Conservation (phyloP, 2,797 vertebrate species). For the Neostethus bicornis region DNA sequence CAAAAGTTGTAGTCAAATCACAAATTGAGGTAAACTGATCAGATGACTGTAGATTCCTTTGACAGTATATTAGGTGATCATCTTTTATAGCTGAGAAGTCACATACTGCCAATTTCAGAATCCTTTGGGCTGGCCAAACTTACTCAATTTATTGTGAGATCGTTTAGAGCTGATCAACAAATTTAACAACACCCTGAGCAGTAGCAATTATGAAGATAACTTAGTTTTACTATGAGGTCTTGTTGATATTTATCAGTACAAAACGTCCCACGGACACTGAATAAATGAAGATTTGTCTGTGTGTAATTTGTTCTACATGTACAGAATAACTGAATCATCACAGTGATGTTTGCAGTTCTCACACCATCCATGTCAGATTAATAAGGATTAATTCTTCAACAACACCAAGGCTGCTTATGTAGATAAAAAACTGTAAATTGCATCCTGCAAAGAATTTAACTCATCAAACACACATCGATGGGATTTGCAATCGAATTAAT, state of each 20-base stretch:
- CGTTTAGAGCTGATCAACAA: neutral
- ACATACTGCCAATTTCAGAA: too few relatives aligned
- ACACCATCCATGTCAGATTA: neutral
- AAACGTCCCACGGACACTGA: neutral
- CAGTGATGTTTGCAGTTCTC: neutral
- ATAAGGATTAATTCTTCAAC: slow-evolving; percentile 3
- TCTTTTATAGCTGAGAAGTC: too few relatives aligned
- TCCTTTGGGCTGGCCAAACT: too few relatives aligned
- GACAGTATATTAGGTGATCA: too few relatives aligned
- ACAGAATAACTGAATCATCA: neutral
- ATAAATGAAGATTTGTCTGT: neutral
- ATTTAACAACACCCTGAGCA: neutral
- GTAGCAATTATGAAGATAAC: too few relatives aligned
- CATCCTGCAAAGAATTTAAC: slow-evolving; percentile 14
- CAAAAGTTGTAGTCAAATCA: too few relatives aligned
- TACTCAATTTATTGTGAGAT: too few relatives aligned
- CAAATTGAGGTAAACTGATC: too few relatives aligned
- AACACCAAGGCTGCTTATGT: neutral
- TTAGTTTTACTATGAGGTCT: neutral
- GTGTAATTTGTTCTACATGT: slow-evolving; percentile 1
- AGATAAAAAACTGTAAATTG: slow-evolving; percentile 3
- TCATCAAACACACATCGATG: too few relatives aligned
- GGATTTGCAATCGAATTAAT: too few relatives aligned
- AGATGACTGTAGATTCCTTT: too few relatives aligned
- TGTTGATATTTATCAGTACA: neutral